Evolutionary conservation across 1,140 invertebrate genomes (phyloP).

Genomic region (Micrasema longulum): DNA sequence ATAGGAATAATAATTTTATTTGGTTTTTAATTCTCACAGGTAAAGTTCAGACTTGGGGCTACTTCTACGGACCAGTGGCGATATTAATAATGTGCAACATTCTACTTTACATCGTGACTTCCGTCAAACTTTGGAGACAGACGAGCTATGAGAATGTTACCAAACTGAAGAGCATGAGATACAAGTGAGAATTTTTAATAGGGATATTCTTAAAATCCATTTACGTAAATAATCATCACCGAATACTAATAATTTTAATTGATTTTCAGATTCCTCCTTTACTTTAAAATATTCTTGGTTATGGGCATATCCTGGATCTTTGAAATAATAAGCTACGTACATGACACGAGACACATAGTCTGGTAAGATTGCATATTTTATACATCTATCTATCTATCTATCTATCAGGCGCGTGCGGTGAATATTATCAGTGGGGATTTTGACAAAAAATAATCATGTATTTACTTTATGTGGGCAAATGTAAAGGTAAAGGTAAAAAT

Average conservation of each 20-base stretch:
- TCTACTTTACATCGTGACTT: constrained; percentile 70
- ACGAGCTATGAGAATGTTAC: constrained; percentile 66
- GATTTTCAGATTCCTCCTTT: constrained; percentile 72
- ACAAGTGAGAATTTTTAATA: constrained; percentile 70
- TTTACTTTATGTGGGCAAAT: no score
- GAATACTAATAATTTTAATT: neutral
- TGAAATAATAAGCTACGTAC: constrained; percentile 69
- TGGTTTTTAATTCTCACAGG: constrained; percentile 62
- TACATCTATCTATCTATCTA: no score
- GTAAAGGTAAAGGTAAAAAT: no score
- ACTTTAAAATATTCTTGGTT: constrained; percentile 76
- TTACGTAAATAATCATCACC: neutral
- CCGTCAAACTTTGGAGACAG: constrained; percentile 68
- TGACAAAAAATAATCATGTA: no score
- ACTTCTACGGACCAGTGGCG: constrained; percentile 75
- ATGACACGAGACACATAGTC: constrained; percentile 60
- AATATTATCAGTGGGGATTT: no score
- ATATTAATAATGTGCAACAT: constrained; percentile 70
- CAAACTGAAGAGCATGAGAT: constrained; percentile 69
- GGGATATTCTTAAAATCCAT: neutral
- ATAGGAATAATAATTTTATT: no score
- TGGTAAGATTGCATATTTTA: no score
- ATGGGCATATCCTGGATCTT: constrained; percentile 83
- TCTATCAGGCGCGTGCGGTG: no score
- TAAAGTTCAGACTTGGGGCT: constrained; percentile 68